Evolutionary conservation across 2,113 vertebrate genomes (phyloP).

Genomic region (Paramisgurnus dabryanus): DNA sequence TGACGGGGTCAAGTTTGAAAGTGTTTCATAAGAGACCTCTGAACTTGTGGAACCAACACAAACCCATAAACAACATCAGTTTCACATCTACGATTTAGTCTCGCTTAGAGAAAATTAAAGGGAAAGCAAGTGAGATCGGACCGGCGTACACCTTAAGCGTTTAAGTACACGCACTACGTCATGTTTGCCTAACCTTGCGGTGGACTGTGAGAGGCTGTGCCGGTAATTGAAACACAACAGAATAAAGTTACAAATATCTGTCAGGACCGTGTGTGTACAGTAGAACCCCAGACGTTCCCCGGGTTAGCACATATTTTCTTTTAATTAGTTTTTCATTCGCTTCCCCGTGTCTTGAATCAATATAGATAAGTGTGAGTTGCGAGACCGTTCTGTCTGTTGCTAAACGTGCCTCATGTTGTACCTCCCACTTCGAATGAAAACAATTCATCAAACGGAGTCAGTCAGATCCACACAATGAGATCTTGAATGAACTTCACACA

Average conservation of each 20-base stretch:
- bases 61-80: conserved; percentile 55
- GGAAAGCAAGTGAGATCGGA: conserved; percentile 52
- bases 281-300: conserved; percentile 65
- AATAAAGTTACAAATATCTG: conserved; percentile 76
- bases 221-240: conserved; percentile 79
- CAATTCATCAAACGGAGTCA: conserved; percentile 2
- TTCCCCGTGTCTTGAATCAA: conserved; percentile 65
- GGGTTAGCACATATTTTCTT: conserved; percentile 76
- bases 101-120: conserved; percentile 69
- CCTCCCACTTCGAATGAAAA: conserved; percentile 19
- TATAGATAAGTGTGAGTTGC: conserved; percentile 50
- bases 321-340: conserved; percentile 79
- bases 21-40: conserved; percentile 62
- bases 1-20: conserved; percentile 47
- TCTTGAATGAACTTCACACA: conserved; percentile 3
- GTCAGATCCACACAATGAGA: neutral
- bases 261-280: conserved; percentile 73
- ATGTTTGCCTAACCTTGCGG: conserved; percentile 78
- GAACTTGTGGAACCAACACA: conserved; percentile 46
- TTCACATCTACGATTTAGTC: conserved; percentile 62
- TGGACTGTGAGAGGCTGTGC: conserved; percentile 74
- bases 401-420: conserved; percentile 1
- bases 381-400: conserved; percentile 26
- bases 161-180: conserved; percentile 54
- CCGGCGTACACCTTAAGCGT: conserved; percentile 60